Evolutionary conservation across 2,797 vertebrate species (phyloP).

Genomic region (Centroberyx gerrardi): DNA sequence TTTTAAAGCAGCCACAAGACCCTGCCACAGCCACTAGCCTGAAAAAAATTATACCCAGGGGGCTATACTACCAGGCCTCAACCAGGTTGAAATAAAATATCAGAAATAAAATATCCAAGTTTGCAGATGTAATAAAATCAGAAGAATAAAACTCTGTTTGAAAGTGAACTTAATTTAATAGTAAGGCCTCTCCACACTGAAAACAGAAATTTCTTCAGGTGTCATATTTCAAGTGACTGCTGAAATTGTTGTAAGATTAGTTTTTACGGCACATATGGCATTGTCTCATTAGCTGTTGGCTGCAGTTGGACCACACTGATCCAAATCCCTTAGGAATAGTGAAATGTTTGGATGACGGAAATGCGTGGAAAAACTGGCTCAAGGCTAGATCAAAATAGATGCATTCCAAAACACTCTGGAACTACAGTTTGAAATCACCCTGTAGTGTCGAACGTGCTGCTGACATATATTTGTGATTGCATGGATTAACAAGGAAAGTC

Average conservation of each 20-base stretch:
- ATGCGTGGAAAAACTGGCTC: not conserved
- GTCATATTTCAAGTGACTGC: not conserved
- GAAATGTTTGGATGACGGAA: not conserved
- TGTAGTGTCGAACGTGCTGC: not conserved
- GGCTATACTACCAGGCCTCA: no score
- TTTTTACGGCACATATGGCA: not conserved
- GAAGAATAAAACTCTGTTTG: no score
- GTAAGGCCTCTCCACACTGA: no score
- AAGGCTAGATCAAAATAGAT: constrained; percentile 10
- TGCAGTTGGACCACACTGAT: not conserved
- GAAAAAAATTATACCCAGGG: no score
- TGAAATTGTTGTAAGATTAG: not conserved
- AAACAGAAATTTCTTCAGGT: not conserved
- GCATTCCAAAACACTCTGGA: not conserved
- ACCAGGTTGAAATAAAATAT: no score
- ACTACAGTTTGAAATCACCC: constrained; percentile 9
- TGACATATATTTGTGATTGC: constrained; percentile 24
- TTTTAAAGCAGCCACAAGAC: no score
- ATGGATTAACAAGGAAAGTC: constrained; percentile 29
- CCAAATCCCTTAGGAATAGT: constrained; percentile 1
- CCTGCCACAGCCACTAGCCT: no score
- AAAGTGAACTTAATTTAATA: no score
- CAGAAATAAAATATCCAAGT: no score
- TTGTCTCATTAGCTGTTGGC: constrained; percentile 20
- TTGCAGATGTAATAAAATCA: no score